Conservation (phyloP, 1,140 invertebrate genomes). For the Bombus superbus region DNA sequence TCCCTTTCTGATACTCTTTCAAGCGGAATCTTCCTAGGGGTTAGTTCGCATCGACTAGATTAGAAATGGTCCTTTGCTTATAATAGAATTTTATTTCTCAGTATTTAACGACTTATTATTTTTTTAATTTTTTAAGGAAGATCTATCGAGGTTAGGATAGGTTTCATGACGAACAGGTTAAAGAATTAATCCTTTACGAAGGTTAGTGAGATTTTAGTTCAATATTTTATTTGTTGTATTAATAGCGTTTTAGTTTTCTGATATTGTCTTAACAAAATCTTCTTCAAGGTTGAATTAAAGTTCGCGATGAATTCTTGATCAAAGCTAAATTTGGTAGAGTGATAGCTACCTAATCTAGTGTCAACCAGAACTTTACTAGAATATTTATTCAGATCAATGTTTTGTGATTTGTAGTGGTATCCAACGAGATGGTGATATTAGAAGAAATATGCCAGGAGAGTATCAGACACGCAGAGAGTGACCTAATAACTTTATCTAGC, state of each 20-base stretch:
- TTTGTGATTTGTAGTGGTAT: not conserved
- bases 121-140: not conserved
- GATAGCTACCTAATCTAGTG: not conserved
- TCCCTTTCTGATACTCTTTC: not conserved
- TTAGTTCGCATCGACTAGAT: no score
- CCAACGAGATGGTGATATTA: not conserved
- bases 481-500: constrained; percentile 12
- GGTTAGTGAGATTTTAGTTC: no score
- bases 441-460: not conserved
- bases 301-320: no score
- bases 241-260: no score
- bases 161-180: no score
- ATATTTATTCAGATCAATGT: not conserved
- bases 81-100: no score
- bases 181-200: no score
- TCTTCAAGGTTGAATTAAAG: no score
- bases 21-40: not conserved
- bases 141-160: no score
- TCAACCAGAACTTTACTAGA: not conserved
- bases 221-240: no score
- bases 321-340: not conserved
- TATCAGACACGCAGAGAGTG: constrained; percentile 3
- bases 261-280: no score
- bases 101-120: not conserved
- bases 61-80: no score